Evolutionary conservation across 1,140 invertebrate species (phyloP), one percentile per base, ranked within the genome.

Genomic region (Plodia interpunctella): DNA sequence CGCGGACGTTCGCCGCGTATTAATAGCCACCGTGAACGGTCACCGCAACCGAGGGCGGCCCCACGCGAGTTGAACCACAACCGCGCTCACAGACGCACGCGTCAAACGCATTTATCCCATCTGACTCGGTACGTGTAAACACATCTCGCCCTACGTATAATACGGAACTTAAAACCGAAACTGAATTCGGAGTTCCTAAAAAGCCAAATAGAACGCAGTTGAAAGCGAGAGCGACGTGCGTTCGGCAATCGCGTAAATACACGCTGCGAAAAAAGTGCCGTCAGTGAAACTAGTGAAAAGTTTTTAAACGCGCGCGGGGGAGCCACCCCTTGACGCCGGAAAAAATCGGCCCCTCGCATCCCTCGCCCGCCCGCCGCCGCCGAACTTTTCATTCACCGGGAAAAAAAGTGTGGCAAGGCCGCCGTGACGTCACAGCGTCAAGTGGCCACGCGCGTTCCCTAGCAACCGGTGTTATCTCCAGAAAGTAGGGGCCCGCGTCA

Each of bases 331-430:
- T 68, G 57, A 64, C 76, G 72, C 77, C 79, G 76, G 82, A 88
- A 90, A 90, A 90, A 90, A 87, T 83, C 76, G 65, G 72, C 81
- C 83, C 82, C 87, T 78, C 83, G 74, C 83, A 79, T 76, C 76
- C 76, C 80, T 75, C 76, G 65, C 80, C 72, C 77, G 68, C 71
- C 71, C 74, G 70, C 70, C 74, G 70, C 70, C 76, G 72, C 77
- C 87, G 90, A 91, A 91, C 83, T 90, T 91, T 92, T 91, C 91
- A 92, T 92, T 92, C 91, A 91, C 83, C 72, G 83, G 80, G 85
- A 89, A 92, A 92, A 91, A 92, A 92, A 90, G 88, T 90, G 89
- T 90, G 89, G 89, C 89, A 90, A 90, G 89, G 88, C 88, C 82
- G 78, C 69, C 80, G 85, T 91, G 91, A 91, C 91, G 91, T 91